Conservation (phyloP, 2,888 invertebrate genomes). For the Eupithecia vulgata region DNA sequence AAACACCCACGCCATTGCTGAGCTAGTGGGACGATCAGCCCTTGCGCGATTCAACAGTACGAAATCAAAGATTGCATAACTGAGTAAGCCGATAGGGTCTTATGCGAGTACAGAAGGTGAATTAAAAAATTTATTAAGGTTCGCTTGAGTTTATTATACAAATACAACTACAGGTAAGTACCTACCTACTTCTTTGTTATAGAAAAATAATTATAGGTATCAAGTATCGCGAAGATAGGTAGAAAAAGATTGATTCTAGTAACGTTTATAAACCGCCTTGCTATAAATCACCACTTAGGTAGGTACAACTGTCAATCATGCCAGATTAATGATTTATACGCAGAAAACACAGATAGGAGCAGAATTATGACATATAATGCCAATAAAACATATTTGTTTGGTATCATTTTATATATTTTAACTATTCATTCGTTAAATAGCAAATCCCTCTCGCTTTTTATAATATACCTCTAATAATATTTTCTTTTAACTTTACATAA, state of each 20-base stretch:
- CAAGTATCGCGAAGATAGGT: neutral
- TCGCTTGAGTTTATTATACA: too few species aligned
- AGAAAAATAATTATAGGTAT: conserved; percentile 33
- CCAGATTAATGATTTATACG: conserved; percentile 35
- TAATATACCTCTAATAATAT: neutral
- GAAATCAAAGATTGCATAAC: neutral
- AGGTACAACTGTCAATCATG: conserved; percentile 40
- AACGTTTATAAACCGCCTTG: conserved; percentile 46
- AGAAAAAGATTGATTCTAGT: conserved; percentile 44
- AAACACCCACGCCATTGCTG: neutral
- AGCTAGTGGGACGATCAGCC: neutral
- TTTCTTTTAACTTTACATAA: neutral
- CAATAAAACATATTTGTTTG: conserved; percentile 4
- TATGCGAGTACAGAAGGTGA: neutral
- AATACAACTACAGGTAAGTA: neutral
- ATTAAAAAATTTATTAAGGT: neutral
- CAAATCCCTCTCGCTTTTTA: neutral
- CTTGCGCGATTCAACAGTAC: neutral
- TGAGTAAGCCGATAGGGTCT: neutral
- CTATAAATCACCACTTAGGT: conserved; percentile 38
- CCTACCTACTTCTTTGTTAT: neutral
- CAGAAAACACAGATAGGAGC: conserved; percentile 7
- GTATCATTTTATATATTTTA: neutral
- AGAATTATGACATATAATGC: neutral
- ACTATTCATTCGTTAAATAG: neutral